Conservation (phyloP, 2,888 invertebrate species). For the Parnassius orleans region DNA sequence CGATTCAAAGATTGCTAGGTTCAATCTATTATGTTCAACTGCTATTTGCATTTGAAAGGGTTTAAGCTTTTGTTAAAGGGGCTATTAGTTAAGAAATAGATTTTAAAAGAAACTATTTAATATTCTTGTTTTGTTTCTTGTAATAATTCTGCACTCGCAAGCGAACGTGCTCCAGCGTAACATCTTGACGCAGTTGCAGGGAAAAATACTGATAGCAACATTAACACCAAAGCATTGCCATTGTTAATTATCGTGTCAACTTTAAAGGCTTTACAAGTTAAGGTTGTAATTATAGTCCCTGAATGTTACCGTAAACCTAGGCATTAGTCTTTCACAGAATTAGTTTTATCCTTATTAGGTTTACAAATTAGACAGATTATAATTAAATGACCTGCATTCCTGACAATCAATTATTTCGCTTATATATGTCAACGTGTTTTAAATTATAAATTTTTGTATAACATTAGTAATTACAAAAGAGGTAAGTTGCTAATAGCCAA, state of each 20-base stretch:
- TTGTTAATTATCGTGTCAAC: conserved; percentile 19
- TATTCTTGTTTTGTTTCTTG: conserved; percentile 2
- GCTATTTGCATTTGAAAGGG: conserved; percentile 54
- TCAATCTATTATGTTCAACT: conserved; percentile 22
- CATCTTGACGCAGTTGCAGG: neutral
- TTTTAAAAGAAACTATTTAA: conserved; percentile 13
- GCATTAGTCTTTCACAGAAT: conserved; percentile 15
- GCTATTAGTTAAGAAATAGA: conserved; percentile 24
- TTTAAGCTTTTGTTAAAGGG: conserved; percentile 31
- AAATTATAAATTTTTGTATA: too few species aligned
- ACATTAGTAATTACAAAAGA: too few species aligned
- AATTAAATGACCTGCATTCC: conserved; percentile 20
- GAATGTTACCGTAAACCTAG: conserved; percentile 17
- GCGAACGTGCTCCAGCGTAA: too few species aligned
- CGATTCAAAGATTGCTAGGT: conserved; percentile 24
- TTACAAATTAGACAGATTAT: conserved; percentile 7
- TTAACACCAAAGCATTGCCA: conserved; percentile 10
- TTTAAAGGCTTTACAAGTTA: conserved; percentile 22
- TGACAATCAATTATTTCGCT: conserved; percentile 2
- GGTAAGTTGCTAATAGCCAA: too few species aligned
- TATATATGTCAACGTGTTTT: neutral
- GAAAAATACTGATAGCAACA: conserved; percentile 4
- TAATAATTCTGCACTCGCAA: neutral
- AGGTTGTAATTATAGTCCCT: conserved; percentile 21
- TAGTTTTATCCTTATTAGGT: conserved; percentile 19